phyloP scores from a whole-genome alignment of 2,113 vertebrate species.

The Corythornis vintsioides region DNA sequence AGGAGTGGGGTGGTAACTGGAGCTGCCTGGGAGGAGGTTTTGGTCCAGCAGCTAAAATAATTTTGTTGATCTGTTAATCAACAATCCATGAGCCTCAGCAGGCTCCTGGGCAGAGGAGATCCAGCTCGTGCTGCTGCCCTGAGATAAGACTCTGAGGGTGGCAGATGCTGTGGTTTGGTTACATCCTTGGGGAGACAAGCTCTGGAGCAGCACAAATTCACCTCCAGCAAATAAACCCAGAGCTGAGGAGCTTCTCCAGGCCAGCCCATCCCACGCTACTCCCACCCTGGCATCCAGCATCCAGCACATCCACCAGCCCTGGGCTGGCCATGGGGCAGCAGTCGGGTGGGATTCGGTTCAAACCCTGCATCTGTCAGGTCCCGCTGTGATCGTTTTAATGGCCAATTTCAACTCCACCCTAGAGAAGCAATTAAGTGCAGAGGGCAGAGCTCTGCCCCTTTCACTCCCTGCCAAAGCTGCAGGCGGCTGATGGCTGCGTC shows the following conservation, averaged over 20 bases:
- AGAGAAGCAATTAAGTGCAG: neutral
- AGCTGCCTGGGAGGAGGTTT: neutral
- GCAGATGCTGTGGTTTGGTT: rapidly evolving
- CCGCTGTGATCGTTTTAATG: neutral
- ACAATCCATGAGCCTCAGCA: rapidly evolving
- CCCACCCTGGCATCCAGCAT: rapidly evolving
- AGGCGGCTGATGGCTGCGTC: rapidly evolving
- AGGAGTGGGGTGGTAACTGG: rapidly evolving
- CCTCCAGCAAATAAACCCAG: neutral
- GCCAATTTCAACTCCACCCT: neutral
- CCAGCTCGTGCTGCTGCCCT: rapidly evolving
- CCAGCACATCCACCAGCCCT: rapidly evolving
- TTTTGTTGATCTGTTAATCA: rapidly evolving
- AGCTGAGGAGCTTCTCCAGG: neutral
- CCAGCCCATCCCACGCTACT: rapidly evolving
- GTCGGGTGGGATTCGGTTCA: neutral
- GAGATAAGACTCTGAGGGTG: neutral
- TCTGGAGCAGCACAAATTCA: neutral
- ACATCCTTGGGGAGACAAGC: rapidly evolving
- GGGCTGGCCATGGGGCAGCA: rapidly evolving
- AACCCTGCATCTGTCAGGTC: neutral
- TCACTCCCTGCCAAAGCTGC: rapidly evolving
- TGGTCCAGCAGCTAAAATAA: rapidly evolving
- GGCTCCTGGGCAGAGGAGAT: neutral
- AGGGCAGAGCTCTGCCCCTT: neutral